Evolutionary conservation across 2,797 vertebrate genomes (phyloP).

Genomic region (Sparus aurata): DNA sequence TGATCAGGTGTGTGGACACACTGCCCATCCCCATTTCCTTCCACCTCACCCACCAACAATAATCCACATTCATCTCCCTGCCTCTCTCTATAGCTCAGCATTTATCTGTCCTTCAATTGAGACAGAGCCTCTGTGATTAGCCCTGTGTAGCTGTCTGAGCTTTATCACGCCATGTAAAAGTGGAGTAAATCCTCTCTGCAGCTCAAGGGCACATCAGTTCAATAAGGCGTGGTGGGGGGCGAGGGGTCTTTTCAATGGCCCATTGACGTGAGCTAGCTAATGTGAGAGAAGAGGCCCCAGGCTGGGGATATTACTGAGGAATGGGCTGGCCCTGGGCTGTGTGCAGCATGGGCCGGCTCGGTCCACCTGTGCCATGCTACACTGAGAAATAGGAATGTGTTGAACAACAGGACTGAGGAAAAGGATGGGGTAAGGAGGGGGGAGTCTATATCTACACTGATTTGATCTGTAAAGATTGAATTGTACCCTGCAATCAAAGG

Average conservation of each 20-base stretch:
- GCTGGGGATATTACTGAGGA: constrained; percentile 79
- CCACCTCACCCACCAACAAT: constrained; percentile 67
- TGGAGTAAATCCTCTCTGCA: constrained; percentile 73
- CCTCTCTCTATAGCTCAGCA: constrained; percentile 67
- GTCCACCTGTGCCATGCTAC: constrained; percentile 87
- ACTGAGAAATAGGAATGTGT: constrained; percentile 85
- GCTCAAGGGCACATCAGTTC: constrained; percentile 80
- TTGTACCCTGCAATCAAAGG: constrained; percentile 26
- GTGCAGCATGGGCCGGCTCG: constrained; percentile 61
- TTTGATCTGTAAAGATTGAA: constrained; percentile 45
- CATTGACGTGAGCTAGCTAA: constrained; percentile 75
- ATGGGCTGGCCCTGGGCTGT: constrained; percentile 71
- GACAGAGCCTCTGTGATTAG: constrained; percentile 60
- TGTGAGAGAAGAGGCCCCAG: constrained; percentile 73
- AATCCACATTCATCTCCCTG: constrained; percentile 70
- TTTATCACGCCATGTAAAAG: constrained; percentile 74
- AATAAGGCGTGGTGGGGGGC: constrained; percentile 77
- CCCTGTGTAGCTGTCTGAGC: constrained; percentile 59
- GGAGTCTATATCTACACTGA: constrained; percentile 39
- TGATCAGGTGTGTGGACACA: constrained; percentile 90
- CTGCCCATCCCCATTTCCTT: constrained; percentile 60
- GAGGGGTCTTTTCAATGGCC: constrained; percentile 77
- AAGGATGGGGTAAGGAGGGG: constrained; percentile 33
- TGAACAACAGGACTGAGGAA: constrained; percentile 67
- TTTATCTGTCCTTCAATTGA: constrained; percentile 71